Base-by-base conservation (phyloP, 2,888 invertebrate genomes). In the Trachelus stipa region DNA sequence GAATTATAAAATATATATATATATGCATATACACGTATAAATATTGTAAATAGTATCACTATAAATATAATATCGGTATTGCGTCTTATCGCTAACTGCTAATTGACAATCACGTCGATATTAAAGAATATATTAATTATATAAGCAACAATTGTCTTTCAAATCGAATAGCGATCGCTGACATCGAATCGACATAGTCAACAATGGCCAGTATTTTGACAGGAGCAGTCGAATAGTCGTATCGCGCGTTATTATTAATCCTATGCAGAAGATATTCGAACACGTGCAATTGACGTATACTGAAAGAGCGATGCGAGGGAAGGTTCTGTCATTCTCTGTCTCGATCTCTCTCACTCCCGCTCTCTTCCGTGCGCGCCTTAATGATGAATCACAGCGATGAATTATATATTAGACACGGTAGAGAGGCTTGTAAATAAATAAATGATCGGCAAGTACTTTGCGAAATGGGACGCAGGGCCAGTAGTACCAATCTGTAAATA, bases 391-490 rank as follows among this genome's bases (percentile, higher is more conserved):
- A 15, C 40, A 6, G 15, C 15, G 15, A 40, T 15, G 40, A 40
- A 40, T 40, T 23, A 56, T 56, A 56, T 56, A 56, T 56, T 23
- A 23, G 56, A 56, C 56, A 56, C 56, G 56, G 23, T 23, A 23
- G 56, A 15, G 56, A 56, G 9, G 15, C 56, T 23, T 56, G 56
- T 56, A 56, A 56, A 56, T 56, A 56, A 23, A 56, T 56, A 56
- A 23, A 56, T 56, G 56, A 56, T 56, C 56, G 56, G 56, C 56
- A 56, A 56, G 56, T 56, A 56, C 56, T 81, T 80, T 81, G 82
- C 76, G 83, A 76, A 83, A 84, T 80, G 88, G 88, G 88, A 88
- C 86, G 84, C 83, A 85, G 86, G 23, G 88, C 88, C 88, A 88
- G 88, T 87, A 84, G 68, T 77, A 81, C 73, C 40, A 78, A 35